Evolutionary conservation across 1,140 invertebrate species (phyloP).

Genomic region (Nylanderia fulva): DNA sequence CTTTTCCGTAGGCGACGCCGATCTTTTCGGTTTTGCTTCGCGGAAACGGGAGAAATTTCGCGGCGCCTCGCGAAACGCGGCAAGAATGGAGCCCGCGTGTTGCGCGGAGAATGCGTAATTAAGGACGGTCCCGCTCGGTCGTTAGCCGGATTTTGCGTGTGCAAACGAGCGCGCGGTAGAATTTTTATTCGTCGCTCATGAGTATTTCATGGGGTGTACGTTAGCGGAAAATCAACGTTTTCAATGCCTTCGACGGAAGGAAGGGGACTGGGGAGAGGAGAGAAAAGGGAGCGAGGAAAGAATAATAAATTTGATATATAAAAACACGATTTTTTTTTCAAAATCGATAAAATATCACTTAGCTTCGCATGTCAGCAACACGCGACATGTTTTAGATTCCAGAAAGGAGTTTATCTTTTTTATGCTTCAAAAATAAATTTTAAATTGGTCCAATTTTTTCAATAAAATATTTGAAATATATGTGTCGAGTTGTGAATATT

Average conservation of each 20-base stretch:
- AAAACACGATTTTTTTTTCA: background rate
- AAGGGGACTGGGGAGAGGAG: background rate
- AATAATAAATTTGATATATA: conserved; percentile 39
- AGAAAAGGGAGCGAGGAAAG: background rate
- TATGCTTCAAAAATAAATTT: background rate
- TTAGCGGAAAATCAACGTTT: conserved; percentile 43
- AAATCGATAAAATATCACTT: conserved; percentile 20
- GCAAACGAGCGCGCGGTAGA: conserved; percentile 52
- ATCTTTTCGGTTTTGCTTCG: conserved; percentile 10
- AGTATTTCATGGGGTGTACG: conserved; percentile 54
- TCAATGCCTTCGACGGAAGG: background rate
- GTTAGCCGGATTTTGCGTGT: conserved; percentile 46
- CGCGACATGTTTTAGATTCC: background rate
- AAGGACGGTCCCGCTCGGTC: conserved; percentile 34
- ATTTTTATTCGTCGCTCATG: conserved; percentile 60
- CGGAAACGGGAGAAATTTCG: conserved; percentile 4
- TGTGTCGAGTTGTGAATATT: background rate
- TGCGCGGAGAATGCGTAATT: conserved; percentile 47
- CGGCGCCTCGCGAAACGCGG: conserved; percentile 32
- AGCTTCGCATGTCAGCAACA: background rate
- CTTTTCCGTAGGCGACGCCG: background rate
- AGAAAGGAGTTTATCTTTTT: background rate
- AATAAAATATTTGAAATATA: background rate
- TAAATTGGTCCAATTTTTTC: background rate
- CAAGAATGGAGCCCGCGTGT: conserved; percentile 42